Conservation (phyloP, 2,888 invertebrate genomes). For the Lagria hirta region DNA sequence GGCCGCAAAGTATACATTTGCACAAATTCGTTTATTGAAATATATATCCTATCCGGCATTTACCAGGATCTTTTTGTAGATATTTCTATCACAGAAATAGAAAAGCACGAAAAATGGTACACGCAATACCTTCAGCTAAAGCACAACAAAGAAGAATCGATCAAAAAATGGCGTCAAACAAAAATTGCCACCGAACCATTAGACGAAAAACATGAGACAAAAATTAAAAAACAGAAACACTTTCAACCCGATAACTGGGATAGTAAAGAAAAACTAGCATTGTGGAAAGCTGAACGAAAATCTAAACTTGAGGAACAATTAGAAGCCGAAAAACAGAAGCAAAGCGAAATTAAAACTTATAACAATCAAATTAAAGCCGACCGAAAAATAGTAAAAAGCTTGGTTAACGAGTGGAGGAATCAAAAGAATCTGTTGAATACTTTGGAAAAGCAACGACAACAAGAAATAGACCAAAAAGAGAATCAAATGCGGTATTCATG, state of each 20-base stretch:
- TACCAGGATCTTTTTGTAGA: conserved; percentile 37
- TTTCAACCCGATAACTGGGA: too few species aligned
- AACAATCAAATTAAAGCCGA: conserved; percentile 29
- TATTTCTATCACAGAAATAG: conserved; percentile 49
- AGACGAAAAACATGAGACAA: conserved; percentile 15
- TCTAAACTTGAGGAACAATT: conserved; percentile 6
- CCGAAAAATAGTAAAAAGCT: conserved; percentile 35
- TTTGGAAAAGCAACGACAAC: conserved; percentile 27
- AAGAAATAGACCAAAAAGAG: conserved; percentile 23
- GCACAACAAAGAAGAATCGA: conserved; percentile 51
- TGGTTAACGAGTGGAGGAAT: conserved; percentile 27
- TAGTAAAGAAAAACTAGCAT: conserved; percentile 15
- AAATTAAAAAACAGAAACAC: conserved; percentile 8
- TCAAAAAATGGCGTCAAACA: conserved; percentile 54
- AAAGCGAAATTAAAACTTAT: conserved; percentile 44
- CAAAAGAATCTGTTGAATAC: conserved; percentile 31
- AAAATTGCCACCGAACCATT: conserved; percentile 16
- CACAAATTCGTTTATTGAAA: too few species aligned
- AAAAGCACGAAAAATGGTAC: conserved; percentile 57
- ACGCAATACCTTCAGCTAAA: conserved; percentile 53
- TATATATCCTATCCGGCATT: too few species aligned
- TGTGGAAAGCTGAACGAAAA: conserved; percentile 8
- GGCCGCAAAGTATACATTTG: too few species aligned
- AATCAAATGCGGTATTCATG: conserved; percentile 20
- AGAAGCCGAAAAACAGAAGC: conserved; percentile 38